phyloP scores from a whole-genome alignment of 2,113 vertebrate genomes.

The Notothenia rossii region DNA sequence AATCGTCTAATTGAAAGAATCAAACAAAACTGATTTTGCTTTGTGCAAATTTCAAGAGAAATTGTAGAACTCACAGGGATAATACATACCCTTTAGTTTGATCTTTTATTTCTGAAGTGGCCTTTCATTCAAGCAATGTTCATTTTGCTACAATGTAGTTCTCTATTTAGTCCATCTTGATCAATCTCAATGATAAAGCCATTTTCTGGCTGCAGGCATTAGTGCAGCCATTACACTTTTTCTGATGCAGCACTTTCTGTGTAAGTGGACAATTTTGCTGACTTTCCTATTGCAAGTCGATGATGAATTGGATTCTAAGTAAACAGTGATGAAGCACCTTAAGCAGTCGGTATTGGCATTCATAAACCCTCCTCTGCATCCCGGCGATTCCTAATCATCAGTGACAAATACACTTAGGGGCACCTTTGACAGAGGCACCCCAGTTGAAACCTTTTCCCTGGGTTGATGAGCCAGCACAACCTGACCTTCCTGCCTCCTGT shows the following conservation, averaged over 20 bases:
- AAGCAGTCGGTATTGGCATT: constrained; percentile 66
- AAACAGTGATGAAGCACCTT: constrained; percentile 79
- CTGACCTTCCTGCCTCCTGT: constrained; percentile 47
- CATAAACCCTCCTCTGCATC: constrained; percentile 61
- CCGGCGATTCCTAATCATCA: constrained; percentile 65
- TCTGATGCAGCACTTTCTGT: constrained; percentile 78
- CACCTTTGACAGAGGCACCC: constrained; percentile 50
- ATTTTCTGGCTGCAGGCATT: constrained; percentile 61
- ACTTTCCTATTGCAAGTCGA: constrained; percentile 64
- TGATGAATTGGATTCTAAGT: constrained; percentile 78
- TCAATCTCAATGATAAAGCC: constrained; percentile 62
- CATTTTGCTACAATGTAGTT: constrained; percentile 7
- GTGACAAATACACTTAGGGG: constrained; percentile 70
- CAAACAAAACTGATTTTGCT: constrained; percentile 19
- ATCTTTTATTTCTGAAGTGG: constrained; percentile 11
- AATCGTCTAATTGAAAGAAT: constrained; percentile 29
- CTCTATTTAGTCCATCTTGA: constrained; percentile 62
- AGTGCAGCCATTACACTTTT: constrained; percentile 65
- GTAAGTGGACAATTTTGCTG: constrained; percentile 74
- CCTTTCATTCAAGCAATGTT: constrained; percentile 17
- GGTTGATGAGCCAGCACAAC: constrained; percentile 39
- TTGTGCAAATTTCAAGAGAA: background rate
- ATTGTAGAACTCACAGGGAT: constrained; percentile 14
- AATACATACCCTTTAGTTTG: background rate
- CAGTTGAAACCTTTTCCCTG: constrained; percentile 32